Percentiles rank a stretch among this genome's conserved stretches.
These are phyloP conservation scores for Scyliorhinus canicula DNA, from an alignment of 2,797 vertebrate species.

Conservation along the genomic window DNA sequence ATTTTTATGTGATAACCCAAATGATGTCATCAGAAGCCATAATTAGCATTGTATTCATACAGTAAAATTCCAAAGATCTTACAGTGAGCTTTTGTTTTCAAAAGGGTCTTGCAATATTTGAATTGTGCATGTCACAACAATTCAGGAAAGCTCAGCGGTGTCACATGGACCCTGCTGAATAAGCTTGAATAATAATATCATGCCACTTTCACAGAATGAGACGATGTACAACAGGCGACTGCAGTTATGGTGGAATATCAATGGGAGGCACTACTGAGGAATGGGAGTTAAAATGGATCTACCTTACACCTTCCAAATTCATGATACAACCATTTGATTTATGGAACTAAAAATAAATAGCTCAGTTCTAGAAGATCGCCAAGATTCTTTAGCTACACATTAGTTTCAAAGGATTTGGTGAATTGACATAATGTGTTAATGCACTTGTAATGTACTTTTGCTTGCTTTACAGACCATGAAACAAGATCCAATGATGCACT, in stretches of 20 bases:
- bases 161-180: neutral
- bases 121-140: neutral
- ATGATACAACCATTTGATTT: neutral
- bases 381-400: neutral
- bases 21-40: neutral
- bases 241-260: neutral
- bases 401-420: neutral
- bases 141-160: neutral
- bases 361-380: neutral
- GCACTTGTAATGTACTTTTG: neutral
- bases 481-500: neutral
- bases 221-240: neutral
- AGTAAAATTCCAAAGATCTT: neutral
- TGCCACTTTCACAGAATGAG: neutral
- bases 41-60: neutral
- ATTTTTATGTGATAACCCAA: neutral
- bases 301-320: neutral
- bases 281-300: neutral
- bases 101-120: neutral
- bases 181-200: neutral
- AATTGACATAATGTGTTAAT: neutral
- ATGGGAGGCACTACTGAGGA: neutral
- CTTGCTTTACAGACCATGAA: neutral
- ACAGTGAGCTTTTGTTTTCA: neutral
- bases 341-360: neutral